Percentiles rank a stretch among this genome's conserved stretches.
Evolutionary conservation across 2,888 invertebrate genomes (phyloP).

Genomic region (Cyaniris semiargus): DNA sequence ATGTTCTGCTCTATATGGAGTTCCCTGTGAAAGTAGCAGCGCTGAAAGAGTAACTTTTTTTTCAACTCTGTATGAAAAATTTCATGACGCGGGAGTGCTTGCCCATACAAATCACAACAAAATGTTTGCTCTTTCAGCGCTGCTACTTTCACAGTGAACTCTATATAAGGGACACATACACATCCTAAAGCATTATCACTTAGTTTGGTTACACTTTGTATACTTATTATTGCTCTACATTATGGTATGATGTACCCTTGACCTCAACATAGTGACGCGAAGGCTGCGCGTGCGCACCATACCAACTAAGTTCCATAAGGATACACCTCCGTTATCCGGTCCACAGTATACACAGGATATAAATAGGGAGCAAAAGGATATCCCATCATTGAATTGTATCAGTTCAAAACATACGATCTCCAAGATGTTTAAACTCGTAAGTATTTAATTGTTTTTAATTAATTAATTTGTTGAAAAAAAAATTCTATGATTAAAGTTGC

Average conservation of each 20-base stretch:
- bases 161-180: no score
- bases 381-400: conserved; percentile 43
- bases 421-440: conserved; percentile 78
- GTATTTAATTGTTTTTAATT: conserved; percentile 45
- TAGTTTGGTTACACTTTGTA: no score
- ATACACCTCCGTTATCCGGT: conserved; percentile 67
- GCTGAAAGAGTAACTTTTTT: no score
- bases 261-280: conserved; percentile 57
- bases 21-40: no score
- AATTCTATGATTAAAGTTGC: background rate
- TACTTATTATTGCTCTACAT: conserved; percentile 33
- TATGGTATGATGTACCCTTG: conserved; percentile 46
- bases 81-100: no score
- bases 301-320: conserved; percentile 58
- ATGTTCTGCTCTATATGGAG: no score
- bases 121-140: no score
- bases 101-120: no score
- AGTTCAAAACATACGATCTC: conserved; percentile 35
- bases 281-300: conserved; percentile 67
- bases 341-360: conserved; percentile 45
- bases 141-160: no score
- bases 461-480: background rate
- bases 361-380: conserved; percentile 45
- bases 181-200: no score
- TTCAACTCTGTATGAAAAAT: no score